A percentile compares a stretch with the other conserved stretches of the same genome.
Evolutionary conservation across 2,888 invertebrate genomes (phyloP).

Genomic region (Rapana venosa): DNA sequence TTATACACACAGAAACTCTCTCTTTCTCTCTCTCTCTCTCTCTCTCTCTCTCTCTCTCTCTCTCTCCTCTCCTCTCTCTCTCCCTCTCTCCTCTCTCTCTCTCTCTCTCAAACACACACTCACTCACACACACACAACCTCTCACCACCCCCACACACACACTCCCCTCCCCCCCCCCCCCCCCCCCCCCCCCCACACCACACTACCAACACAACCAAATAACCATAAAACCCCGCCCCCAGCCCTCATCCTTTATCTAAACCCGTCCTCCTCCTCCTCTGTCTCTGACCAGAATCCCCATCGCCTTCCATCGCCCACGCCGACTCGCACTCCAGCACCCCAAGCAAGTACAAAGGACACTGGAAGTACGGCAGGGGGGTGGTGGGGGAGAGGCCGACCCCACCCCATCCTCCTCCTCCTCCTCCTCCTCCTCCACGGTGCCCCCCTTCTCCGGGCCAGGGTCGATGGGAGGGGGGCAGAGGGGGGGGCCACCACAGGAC

Average conservation of each 20-base stretch:
- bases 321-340: constrained; percentile 38
- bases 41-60: too few relatives aligned
- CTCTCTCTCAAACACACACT: background rate
- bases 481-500: constrained; percentile 12
- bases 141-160: too few relatives aligned
- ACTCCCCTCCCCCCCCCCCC: too few relatives aligned
- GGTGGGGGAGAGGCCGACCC: constrained; percentile 36
- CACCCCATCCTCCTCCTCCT: constrained; percentile 36
- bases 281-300: constrained; percentile 15
- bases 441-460: background rate
- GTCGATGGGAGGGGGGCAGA: constrained; percentile 23
- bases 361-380: background rate
- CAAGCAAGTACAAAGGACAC: constrained; percentile 35
- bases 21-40: too few relatives aligned
- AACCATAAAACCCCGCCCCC: too few relatives aligned
- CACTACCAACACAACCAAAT: too few relatives aligned
- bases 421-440: constrained; percentile 34
- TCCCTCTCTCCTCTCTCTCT: background rate
- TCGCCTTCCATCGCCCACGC: constrained; percentile 45
- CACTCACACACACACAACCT: too few relatives aligned
- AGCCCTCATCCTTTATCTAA: too few relatives aligned
- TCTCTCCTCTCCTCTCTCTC: too few relatives aligned
- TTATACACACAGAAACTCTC: too few relatives aligned
- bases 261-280: too few relatives aligned
- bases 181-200: too few relatives aligned